Percentiles rank a stretch among this genome's conserved stretches.
These are phyloP conservation scores for Dipodomys ordii DNA, from an alignment of 2,113 vertebrate species.

Conservation along the genomic window DNA sequence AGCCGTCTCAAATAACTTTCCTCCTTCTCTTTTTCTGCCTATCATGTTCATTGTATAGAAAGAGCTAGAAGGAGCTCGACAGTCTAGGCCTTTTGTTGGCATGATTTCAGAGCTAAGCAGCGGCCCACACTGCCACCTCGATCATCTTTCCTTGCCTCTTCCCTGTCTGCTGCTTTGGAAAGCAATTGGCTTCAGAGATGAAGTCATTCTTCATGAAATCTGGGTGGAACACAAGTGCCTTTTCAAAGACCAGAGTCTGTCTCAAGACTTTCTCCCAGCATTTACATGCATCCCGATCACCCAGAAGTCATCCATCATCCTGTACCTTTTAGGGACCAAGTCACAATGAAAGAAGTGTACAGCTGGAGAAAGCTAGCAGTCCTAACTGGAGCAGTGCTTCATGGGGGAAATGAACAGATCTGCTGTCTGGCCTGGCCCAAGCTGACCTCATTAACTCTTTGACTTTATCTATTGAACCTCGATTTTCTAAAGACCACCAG, in stretches of 20 bases:
- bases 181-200: background rate
- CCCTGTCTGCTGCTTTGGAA: background rate
- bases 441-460: slow-evolving; percentile 63
- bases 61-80: background rate
- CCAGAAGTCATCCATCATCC: slow-evolving; percentile 26
- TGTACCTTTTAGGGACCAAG: background rate
- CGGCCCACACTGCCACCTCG: background rate
- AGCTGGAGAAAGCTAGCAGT: background rate
- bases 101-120: slow-evolving; percentile 20
- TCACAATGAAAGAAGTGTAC: slow-evolving; percentile 51
- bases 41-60: background rate
- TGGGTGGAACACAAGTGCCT: background rate
- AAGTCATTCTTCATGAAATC: background rate
- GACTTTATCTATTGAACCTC: slow-evolving; percentile 52
- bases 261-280: background rate
- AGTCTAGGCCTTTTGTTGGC: background rate
- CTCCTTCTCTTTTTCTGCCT: background rate
- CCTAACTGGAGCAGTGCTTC: background rate
- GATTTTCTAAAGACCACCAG: slow-evolving; percentile 55
- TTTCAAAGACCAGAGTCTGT: slow-evolving; percentile 25
- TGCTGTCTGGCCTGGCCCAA: slow-evolving; percentile 33
- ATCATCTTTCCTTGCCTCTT: background rate
- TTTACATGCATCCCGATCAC: background rate
- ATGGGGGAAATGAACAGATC: background rate
- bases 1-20: background rate